phyloP scores from a whole-genome alignment of 2,888 invertebrate genomes.

The Eupithecia tripunctaria region DNA sequence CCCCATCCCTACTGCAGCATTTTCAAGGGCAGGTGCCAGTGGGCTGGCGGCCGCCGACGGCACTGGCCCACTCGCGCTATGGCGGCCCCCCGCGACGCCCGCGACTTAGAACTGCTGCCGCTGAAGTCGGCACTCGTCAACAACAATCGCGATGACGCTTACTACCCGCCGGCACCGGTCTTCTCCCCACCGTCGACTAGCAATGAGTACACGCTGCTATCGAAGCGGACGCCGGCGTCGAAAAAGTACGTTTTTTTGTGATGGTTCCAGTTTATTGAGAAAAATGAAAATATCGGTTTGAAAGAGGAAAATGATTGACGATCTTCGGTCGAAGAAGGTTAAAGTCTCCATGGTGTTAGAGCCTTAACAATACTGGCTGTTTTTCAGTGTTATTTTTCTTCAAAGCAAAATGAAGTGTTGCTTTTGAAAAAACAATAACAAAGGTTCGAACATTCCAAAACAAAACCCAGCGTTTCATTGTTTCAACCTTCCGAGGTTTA shows the following conservation, averaged over 20 bases:
- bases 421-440: neutral
- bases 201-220: conserved; percentile 77
- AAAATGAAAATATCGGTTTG: neutral
- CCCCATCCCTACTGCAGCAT: conserved; percentile 68
- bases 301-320: neutral
- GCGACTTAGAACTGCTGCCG: conserved; percentile 78
- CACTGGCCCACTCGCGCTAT: conserved; percentile 64
- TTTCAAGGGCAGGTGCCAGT: conserved; percentile 71
- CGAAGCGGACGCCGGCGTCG: conserved; percentile 81
- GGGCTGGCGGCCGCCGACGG: conserved; percentile 67
- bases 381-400: neutral
- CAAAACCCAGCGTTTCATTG: neutral
- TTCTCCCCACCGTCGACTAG: conserved; percentile 71
- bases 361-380: neutral
- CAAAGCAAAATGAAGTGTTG: neutral
- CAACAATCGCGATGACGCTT: conserved; percentile 74
- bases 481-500: too few species aligned
- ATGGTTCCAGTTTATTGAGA: neutral
- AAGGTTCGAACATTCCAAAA: neutral
- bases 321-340: neutral
- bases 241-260: conserved; percentile 66
- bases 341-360: neutral
- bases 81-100: conserved; percentile 70
- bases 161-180: conserved; percentile 67
- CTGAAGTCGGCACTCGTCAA: conserved; percentile 78